Evolutionary conservation across 2,113 vertebrate species (phyloP).

Genomic region (Xiphophorus hellerii): DNA sequence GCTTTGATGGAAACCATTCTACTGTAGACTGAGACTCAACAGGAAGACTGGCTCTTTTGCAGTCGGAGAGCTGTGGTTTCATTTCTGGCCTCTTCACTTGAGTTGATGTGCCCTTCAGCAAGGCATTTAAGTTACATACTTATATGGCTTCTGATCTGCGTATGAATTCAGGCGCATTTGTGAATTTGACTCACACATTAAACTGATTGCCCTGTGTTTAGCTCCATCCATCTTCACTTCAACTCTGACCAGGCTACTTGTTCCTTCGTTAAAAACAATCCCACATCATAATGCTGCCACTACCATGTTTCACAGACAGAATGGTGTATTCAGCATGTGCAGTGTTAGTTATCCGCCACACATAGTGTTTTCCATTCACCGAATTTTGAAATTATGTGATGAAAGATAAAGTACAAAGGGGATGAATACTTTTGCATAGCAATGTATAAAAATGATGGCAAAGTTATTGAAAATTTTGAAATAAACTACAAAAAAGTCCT

Average conservation of each 20-base stretch:
- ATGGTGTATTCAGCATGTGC: neutral
- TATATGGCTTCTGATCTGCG: too few relatives aligned
- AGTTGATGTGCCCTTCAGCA: neutral
- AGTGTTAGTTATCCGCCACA: neutral
- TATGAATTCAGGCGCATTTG: neutral
- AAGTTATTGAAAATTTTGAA: neutral
- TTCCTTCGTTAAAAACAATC: neutral
- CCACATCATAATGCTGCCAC: neutral
- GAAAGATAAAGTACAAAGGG: neutral
- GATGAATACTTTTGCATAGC: neutral
- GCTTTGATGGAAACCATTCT: too few relatives aligned
- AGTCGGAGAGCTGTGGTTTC: too few relatives aligned
- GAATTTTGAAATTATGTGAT: neutral
- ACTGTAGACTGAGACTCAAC: too few relatives aligned
- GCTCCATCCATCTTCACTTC: neutral
- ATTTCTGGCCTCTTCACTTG: too few relatives aligned
- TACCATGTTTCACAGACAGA: neutral
- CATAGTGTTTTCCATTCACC: neutral
- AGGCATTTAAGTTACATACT: too few relatives aligned
- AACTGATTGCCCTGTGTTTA: neutral
- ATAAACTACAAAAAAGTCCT: conserved; percentile 5
- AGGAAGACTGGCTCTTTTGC: too few relatives aligned
- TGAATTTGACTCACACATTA: neutral
- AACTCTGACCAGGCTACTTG: neutral
- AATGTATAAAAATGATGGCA: neutral